Conservation (phyloP, 2,888 invertebrate genomes). For the Coronaproctus castanopsis region DNA sequence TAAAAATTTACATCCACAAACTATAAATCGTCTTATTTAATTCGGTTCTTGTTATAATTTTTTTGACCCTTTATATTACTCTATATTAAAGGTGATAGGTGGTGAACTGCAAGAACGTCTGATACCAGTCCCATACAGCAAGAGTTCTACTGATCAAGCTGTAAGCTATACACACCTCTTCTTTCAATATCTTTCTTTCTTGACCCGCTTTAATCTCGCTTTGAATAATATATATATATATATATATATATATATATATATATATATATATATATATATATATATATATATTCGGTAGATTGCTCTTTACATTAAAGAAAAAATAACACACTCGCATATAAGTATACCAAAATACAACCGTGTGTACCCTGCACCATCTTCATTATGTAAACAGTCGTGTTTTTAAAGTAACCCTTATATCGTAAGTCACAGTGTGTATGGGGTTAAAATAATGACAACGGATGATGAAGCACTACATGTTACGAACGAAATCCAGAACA, state of each 20-base stretch:
- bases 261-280: constrained; percentile 4
- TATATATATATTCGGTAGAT: too few relatives aligned
- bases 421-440: too few relatives aligned
- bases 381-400: too few relatives aligned
- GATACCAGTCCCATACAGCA: constrained; percentile 99
- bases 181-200: neutral
- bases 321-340: too few relatives aligned
- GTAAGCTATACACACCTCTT: constrained; percentile 49
- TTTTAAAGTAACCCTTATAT: too few relatives aligned
- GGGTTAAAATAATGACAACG: too few relatives aligned
- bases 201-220: neutral
- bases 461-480: too few relatives aligned
- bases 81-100: constrained; percentile 91
- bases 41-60: neutral
- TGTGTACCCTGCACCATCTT: too few relatives aligned
- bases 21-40: neutral
- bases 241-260: neutral
- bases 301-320: too few relatives aligned
- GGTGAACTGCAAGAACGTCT: constrained; percentile 99
- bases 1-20: too few relatives aligned
- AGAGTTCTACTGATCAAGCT: constrained; percentile 99
- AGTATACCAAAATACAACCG: too few relatives aligned
- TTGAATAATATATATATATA: constrained; percentile 8
- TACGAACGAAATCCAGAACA: too few relatives aligned
- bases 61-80: constrained; percentile 14